A percentile compares a stretch with the other conserved stretches of the same genome.
Conservation (phyloP, 1,140 invertebrate genomes). For the Pantala flavescens region DNA sequence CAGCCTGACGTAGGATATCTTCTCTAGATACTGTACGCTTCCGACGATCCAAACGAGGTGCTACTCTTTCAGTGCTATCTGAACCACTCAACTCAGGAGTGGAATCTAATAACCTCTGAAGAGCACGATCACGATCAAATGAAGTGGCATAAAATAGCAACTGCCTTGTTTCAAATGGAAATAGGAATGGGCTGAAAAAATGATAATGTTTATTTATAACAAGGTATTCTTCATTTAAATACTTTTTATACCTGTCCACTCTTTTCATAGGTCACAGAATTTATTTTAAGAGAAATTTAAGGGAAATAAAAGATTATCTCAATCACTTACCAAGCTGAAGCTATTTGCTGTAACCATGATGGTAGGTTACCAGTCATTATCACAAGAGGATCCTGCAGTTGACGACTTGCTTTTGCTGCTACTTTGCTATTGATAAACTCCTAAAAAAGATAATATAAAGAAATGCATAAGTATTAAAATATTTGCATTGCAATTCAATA, state of each 20-base stretch:
- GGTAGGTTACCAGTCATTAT: constrained; percentile 97
- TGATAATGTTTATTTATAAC: no score
- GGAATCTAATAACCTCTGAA: constrained; percentile 84
- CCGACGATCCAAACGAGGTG: constrained; percentile 81
- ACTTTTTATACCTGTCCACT: not conserved
- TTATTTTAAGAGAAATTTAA: not conserved
- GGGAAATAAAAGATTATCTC: not conserved
- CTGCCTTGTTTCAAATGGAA: constrained; percentile 94
- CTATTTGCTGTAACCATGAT: constrained; percentile 89
- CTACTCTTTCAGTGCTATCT: constrained; percentile 76
- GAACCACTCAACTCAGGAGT: constrained; percentile 61
- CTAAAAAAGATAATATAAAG: constrained; percentile 30
- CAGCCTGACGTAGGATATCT: constrained; percentile 90
- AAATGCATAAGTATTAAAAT: not conserved
- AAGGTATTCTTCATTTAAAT: no score
- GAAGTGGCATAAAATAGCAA: constrained; percentile 91
- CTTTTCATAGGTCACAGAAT: not conserved
- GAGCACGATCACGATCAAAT: constrained; percentile 89
- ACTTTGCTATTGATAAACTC: constrained; percentile 71
- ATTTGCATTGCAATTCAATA: no score
- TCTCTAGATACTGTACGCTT: constrained; percentile 86
- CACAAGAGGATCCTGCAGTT: constrained; percentile 92
- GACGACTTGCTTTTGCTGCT: constrained; percentile 90
- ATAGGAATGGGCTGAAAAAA: constrained; percentile 69
- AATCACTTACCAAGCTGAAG: constrained; percentile 66